phyloP scores from a whole-genome alignment of 1,140 invertebrate species.

The Zaprionus taronus region DNA sequence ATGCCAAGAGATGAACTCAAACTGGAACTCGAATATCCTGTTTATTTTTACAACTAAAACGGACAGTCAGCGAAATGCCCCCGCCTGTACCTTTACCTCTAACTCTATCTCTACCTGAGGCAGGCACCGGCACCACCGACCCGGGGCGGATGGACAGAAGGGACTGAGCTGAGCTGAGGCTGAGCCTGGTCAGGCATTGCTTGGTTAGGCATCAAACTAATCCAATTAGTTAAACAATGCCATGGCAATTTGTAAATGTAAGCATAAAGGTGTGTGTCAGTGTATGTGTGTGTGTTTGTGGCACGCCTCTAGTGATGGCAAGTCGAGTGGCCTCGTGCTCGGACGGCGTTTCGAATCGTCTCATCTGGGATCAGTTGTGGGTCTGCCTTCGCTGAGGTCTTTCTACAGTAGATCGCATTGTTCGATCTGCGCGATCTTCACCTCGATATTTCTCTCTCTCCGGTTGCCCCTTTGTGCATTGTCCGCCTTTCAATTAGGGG shows the following conservation, averaged over 20 bases:
- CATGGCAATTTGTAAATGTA: slow-evolving; percentile 14
- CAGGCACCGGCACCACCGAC: background rate
- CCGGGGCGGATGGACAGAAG: background rate
- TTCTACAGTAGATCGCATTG: slow-evolving; percentile 3
- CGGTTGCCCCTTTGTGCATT: slow-evolving; percentile 6
- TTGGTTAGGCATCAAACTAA: slow-evolving; percentile 69
- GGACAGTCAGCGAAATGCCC: slow-evolving; percentile 31
- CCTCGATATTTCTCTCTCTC: background rate
- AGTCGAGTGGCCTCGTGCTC: slow-evolving; percentile 36
- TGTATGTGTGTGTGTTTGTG: slow-evolving; percentile 24
- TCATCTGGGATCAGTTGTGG: slow-evolving; percentile 6
- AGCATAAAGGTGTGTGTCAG: background rate
- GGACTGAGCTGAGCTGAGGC: background rate
- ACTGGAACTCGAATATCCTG: slow-evolving; percentile 42
- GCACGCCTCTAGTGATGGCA: slow-evolving; percentile 30
- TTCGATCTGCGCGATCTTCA: slow-evolving; percentile 3
- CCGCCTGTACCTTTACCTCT: too few species aligned
- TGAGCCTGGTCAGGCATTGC: slow-evolving; percentile 9
- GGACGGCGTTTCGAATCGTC: slow-evolving; percentile 16
- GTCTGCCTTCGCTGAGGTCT: background rate
- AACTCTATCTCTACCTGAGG: slow-evolving; percentile 8
- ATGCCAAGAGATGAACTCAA: slow-evolving; percentile 27
- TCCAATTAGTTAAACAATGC: slow-evolving; percentile 73
- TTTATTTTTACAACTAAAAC: slow-evolving; percentile 49
- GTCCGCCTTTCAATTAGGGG: slow-evolving; percentile 19